Conservation (phyloP, 2,888 invertebrate genomes). For the Eristalis intricaria region DNA sequence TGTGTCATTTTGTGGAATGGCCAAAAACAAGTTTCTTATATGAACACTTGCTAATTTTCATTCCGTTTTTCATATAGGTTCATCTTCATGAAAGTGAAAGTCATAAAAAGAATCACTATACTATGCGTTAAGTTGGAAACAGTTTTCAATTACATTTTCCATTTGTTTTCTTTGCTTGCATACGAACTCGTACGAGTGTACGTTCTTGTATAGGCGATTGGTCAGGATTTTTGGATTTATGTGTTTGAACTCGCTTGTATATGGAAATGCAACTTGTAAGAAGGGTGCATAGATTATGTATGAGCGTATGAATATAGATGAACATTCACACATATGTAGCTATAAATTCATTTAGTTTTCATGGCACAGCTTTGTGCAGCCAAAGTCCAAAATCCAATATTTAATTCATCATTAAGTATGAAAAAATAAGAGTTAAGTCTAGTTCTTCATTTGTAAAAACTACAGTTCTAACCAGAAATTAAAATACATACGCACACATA, state of each 20-base stretch:
- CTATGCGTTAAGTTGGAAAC: constrained; percentile 9
- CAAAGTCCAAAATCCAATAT: constrained; percentile 30
- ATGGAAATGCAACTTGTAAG: constrained; percentile 3
- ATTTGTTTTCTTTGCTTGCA: constrained; percentile 11
- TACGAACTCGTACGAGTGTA: background rate
- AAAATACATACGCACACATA: background rate
- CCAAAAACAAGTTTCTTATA: background rate
- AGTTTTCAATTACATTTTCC: constrained; percentile 35
- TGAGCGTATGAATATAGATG: background rate
- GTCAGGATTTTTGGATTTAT: constrained; percentile 8
- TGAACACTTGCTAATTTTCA: background rate
- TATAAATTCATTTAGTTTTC: background rate
- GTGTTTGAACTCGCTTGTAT: background rate
- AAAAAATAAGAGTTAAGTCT: constrained; percentile 31
- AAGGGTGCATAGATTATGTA: background rate
- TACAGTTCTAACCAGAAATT: constrained; percentile 34
- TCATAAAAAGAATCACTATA: constrained; percentile 27
- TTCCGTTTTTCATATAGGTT: background rate
- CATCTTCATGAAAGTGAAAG: constrained; percentile 62
- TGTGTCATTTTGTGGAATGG: background rate
- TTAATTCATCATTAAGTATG: constrained; percentile 41
- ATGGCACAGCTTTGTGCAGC: background rate
- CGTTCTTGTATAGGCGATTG: background rate
- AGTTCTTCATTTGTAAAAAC: constrained; percentile 25
- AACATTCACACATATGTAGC: background rate